Conservation (phyloP, 2,797 vertebrate species). For the Morelia viridis region DNA sequence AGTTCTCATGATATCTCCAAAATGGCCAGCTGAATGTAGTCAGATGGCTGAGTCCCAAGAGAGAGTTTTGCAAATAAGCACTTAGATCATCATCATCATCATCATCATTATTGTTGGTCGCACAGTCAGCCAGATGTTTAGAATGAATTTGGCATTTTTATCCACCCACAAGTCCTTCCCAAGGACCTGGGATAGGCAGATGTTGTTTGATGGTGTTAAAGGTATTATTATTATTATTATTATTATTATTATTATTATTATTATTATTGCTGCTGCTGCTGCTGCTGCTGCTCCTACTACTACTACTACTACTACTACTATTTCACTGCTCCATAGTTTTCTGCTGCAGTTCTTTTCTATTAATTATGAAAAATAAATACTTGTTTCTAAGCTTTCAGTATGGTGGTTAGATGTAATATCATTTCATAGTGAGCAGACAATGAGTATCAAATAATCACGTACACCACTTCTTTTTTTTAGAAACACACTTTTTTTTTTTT, state of each 20-base stretch:
- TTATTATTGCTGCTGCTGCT: too few species aligned
- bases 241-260: too few species aligned
- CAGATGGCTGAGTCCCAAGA: neutral
- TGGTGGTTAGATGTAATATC: neutral
- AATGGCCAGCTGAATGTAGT: neutral
- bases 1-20: neutral
- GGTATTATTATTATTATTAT: too few species aligned
- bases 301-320: too few species aligned
- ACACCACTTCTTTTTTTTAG: neutral
- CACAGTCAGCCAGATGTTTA: too few species aligned
- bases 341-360: neutral
- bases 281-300: too few species aligned
- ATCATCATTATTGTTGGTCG: too few species aligned
- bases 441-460: neutral
- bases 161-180: too few species aligned
- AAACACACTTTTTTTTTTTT: neutral
- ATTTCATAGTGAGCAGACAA: neutral
- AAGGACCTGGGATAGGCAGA: too few species aligned
- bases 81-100: too few species aligned
- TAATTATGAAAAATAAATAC: conserved; percentile 1
- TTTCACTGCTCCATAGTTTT: neutral
- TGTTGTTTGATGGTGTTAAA: too few species aligned
- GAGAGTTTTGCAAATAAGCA: neutral
- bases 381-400: neutral
- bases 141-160: too few species aligned